Conservation (phyloP, 2,113 vertebrate genomes). For the Tinamus guttatus region DNA sequence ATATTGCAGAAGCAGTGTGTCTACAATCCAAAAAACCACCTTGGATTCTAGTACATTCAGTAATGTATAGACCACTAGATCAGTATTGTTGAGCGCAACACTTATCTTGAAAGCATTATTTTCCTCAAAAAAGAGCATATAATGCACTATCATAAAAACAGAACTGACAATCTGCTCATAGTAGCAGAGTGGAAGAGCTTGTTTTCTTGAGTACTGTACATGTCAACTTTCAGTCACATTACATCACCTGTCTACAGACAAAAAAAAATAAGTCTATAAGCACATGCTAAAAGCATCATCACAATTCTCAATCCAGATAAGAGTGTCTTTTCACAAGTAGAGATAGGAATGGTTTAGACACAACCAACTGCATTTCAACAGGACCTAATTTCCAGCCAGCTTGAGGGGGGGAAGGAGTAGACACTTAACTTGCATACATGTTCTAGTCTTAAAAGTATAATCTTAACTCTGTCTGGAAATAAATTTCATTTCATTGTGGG, state of each 20-base stretch:
- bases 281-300: not conserved
- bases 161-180: not conserved
- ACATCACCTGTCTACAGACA: not conserved
- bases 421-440: not conserved
- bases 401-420: not conserved
- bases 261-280: not conserved
- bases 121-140: not conserved
- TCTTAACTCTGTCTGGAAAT: too few species aligned
- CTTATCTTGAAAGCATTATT: not conserved
- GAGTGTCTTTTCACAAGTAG: not conserved
- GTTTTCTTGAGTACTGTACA: not conserved
- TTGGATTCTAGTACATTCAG: not conserved
- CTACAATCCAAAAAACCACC: not conserved
- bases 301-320: not conserved
- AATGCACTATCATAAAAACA: not conserved
- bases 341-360: not conserved
- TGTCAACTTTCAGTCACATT: not conserved
- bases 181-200: not conserved
- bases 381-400: not conserved
- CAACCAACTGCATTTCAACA: not conserved
- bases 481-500: not conserved
- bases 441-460: not conserved
- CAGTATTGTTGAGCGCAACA: not conserved
- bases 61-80: not conserved
- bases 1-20: slow-evolving; percentile 14